Percentiles rank a stretch among this genome's conserved stretches.
These are phyloP conservation scores for Anoura caudifer DNA, from an alignment of 2,113 vertebrate species.

Conservation along the genomic window DNA sequence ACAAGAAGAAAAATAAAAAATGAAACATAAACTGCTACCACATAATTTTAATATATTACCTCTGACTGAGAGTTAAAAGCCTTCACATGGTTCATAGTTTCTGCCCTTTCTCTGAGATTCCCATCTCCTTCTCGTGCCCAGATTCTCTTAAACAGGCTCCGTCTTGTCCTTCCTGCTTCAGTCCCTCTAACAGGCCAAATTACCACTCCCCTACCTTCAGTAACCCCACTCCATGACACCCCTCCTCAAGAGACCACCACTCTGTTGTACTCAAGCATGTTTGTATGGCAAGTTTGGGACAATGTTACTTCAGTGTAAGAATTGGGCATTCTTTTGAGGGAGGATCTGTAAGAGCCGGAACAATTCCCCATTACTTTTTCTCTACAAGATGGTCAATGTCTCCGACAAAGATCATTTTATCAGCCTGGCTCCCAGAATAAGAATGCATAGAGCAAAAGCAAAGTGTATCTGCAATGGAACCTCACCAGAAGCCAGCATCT, in stretches of 20 bases:
- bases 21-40: too few relatives aligned
- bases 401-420: neutral
- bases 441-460: neutral
- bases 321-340: neutral
- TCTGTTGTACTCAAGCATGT: neutral
- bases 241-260: accelerated
- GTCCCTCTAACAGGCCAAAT: neutral
- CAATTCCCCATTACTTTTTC: neutral
- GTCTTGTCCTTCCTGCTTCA: neutral
- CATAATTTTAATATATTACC: neutral
- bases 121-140: neutral
- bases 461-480: neutral
- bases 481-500: neutral
- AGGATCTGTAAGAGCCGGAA: neutral
- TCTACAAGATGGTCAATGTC: neutral
- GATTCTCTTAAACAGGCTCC: neutral
- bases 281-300: neutral
- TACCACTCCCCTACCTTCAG: too few relatives aligned
- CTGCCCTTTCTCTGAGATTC: neutral
- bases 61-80: neutral
- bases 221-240: neutral
- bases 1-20: too few relatives aligned
- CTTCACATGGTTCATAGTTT: neutral
- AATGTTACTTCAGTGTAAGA: neutral
- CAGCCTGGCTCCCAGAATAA: neutral